A percentile compares a stretch with the other conserved stretches of the same genome.
phyloP scores from a whole-genome alignment of 2,797 vertebrate species.

The Helostoma temminkii region DNA sequence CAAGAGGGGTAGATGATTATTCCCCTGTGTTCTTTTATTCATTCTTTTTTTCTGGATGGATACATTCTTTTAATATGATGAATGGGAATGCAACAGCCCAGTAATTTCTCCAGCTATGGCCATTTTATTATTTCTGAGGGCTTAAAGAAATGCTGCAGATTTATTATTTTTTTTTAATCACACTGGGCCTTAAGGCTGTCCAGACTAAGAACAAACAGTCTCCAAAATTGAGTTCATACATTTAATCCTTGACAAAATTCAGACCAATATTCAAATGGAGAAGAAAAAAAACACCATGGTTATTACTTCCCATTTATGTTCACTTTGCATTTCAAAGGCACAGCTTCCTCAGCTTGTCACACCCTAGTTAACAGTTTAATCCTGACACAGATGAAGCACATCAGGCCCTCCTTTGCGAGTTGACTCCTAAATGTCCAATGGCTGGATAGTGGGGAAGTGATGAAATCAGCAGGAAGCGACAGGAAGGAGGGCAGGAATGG shows the following conservation, averaged over 20 bases:
- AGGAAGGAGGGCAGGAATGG: conserved; percentile 34
- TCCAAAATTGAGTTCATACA: conserved; percentile 52
- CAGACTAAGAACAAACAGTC: conserved; percentile 53
- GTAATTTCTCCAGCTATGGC: conserved; percentile 61
- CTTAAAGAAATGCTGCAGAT: conserved; percentile 52
- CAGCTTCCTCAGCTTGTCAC: conserved; percentile 66
- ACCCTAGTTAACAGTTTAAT: conserved; percentile 77
- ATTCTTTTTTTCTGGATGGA: conserved; percentile 67
- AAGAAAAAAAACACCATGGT: conserved; percentile 46
- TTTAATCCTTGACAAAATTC: conserved; percentile 64
- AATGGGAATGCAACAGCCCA: conserved; percentile 69
- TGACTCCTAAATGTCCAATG: conserved; percentile 58
- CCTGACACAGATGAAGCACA: conserved; percentile 64
- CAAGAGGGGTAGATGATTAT: conserved; percentile 68
- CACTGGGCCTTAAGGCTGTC: conserved; percentile 51
- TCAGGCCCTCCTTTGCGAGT: conserved; percentile 59
- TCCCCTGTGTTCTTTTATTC: conserved; percentile 67
- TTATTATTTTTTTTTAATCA: conserved; percentile 35
- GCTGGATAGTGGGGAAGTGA: conserved; percentile 54
- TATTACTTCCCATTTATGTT: conserved; percentile 70
- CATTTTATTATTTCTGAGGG: conserved; percentile 65
- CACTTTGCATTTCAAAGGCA: conserved; percentile 79
- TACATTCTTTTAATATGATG: conserved; percentile 75
- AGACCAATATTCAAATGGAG: conserved; percentile 50
- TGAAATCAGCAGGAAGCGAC: conserved; percentile 64